Evolutionary conservation across 1,140 invertebrate species (phyloP).

Genomic region (Neocloeon triangulifer): DNA sequence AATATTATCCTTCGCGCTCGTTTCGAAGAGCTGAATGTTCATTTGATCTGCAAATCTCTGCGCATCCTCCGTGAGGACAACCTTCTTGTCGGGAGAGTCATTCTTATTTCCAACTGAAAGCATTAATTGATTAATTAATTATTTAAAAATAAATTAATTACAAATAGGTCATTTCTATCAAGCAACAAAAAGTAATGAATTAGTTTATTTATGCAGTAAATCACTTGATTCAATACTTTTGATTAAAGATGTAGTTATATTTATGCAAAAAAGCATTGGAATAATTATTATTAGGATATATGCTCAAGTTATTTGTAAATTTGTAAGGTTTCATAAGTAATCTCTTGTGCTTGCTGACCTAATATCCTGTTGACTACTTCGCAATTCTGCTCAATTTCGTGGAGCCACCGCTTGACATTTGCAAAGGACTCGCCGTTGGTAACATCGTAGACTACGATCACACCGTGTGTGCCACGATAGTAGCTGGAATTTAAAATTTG

Average conservation of each 20-base stretch:
- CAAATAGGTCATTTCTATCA: no score
- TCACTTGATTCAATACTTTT: no score
- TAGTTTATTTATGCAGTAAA: no score
- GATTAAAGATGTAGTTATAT: no score
- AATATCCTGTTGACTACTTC: constrained; percentile 97
- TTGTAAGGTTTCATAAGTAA: no score
- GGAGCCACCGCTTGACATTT: constrained; percentile 92
- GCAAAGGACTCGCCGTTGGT: constrained; percentile 97
- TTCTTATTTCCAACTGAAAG: constrained; percentile 95
- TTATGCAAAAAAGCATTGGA: no score
- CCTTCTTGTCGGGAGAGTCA: constrained; percentile 89
- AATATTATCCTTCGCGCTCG: constrained; percentile 95
- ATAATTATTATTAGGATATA: no score
- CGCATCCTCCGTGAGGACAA: constrained; percentile 91
- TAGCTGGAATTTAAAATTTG: constrained; percentile 41
- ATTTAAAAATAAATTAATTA: constrained; percentile 5
- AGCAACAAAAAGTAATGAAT: no score
- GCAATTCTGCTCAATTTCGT: constrained; percentile 99
- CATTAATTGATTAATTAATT: constrained; percentile 6
- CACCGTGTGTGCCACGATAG: constrained; percentile 95
- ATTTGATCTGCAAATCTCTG: constrained; percentile 91
- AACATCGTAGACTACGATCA: constrained; percentile 98
- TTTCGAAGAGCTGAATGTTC: constrained; percentile 93
- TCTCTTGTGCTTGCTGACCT: no score
- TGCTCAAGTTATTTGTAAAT: no score